Base-by-base conservation (phyloP, 2,888 invertebrate genomes). In the Acleris laterana region DNA sequence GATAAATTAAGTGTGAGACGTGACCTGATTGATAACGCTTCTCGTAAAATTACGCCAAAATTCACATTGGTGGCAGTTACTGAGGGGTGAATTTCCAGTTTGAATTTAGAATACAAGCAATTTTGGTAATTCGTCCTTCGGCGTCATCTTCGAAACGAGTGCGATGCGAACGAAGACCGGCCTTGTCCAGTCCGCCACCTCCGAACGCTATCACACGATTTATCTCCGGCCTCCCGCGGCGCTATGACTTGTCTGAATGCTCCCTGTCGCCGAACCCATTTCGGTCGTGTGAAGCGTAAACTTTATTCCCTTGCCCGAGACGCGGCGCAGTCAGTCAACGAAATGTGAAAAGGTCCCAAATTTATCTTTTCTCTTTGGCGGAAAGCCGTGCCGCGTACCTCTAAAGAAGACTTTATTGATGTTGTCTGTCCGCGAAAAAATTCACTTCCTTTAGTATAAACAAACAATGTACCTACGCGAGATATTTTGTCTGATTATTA, bases 121-220 rank as follows among this genome's bases (percentile, higher is more conserved):
- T 38, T 38, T 38, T 38, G 13, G 38, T 11, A 38, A 13, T 38
- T 11, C 13, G 38, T 38, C 38, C 38, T 38, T 38, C 13, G 38
- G 11, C 38, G 9, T 32, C 13, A 1, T 38, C 38, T 38, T 38
- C 38, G 38, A 11, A 13, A 13, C 38, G 11, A 13, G 11, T 13
- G 38, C 13, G 32, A 51, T 66, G 68, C 60, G 4, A 7, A 32
- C 19, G 28, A 38, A 61, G 51, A 52, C 56, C 62, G 60, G 68
- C 64, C 70, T 69, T 70, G 70, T 70, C 72, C 74, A 75, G 70
- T 72, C 75, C 72, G 70, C 72, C 72, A 60, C 76, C 72, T 74
- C 62, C 49, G 68, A 72, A 75, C 77, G 74, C 77, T 78, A 79
- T 81, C 74, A 69, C 65, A 70, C 78, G 79, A 82, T 84, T 80